Evolutionary conservation across 2,888 invertebrate genomes (phyloP), one percentile per base, ranked within the genome.

Genomic region (Lasioglossum figueresi): DNA sequence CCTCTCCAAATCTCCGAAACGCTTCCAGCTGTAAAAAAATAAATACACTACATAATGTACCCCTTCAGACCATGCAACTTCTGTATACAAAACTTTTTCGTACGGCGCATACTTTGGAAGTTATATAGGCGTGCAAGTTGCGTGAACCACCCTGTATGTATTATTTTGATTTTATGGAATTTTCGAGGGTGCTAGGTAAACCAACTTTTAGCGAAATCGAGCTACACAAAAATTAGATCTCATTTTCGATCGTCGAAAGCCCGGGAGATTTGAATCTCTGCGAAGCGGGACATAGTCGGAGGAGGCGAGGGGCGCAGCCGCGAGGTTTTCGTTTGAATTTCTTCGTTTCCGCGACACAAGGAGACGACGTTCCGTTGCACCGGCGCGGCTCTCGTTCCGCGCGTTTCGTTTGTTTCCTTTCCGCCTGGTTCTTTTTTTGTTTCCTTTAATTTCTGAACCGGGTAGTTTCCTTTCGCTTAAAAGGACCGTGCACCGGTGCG

Each of bases 401-500:
- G 63, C 27, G 31, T 31, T 27, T 40, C n/a, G 40, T 10, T 27
- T 45, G 27, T 63, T 19, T 40, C 70, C 70, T 70, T 12, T 4
- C 14, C 37, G 19, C 10, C n/a, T n/a, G 43, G 23, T 71, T 45
- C n/a, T 12, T 71, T 72, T 45, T 31, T 72, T 59, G 16, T 27
- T 43, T 34, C 23, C 72, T 73, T 23, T 19, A 73, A 73, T 73
- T 48, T 73, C 48, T 48, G 72, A 73, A 73, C 45, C 72, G 72
- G 48, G 48, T 73, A 48, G 72, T 73, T 73, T 73, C 72, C 72
- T 48, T 73, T 73, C 72, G 72, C 31, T 73, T 48, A 73, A 73
- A 73, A 73, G 48, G 72, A 48, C 48, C 72, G 48, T 31, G 43
- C 27, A 43, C 27, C 45, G 68, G 68, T 10, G 43, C 48, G 72